Conservation (phyloP, 2,888 invertebrate species). For the Creontiades dilutus region DNA sequence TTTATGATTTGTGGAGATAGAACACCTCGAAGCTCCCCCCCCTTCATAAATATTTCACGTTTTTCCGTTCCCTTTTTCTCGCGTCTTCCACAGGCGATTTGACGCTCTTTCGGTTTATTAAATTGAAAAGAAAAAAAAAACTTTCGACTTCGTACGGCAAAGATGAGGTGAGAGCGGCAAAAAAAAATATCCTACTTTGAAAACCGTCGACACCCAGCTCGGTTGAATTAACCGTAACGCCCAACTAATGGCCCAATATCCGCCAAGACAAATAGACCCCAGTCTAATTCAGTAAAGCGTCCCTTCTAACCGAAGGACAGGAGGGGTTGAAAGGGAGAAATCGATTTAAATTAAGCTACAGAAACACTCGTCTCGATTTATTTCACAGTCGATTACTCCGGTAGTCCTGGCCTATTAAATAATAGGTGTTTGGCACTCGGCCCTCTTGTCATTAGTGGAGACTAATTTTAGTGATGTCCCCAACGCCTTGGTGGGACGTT, state of each 20-base stretch:
- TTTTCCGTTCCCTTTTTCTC: not conserved
- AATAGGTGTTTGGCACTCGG: constrained; percentile 64
- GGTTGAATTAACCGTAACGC: constrained; percentile 46
- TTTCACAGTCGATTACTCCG: constrained; percentile 65
- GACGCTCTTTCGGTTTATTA: not conserved
- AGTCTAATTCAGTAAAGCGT: constrained; percentile 65
- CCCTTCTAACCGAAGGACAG: constrained; percentile 1
- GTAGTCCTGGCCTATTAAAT: constrained; percentile 62
- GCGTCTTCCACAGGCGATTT: constrained; percentile 50
- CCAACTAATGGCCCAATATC: constrained; percentile 71
- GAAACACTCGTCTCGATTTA: constrained; percentile 69
- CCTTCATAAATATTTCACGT: constrained; percentile 13
- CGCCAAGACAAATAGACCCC: constrained; percentile 70
- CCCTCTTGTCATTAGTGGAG: constrained; percentile 61
- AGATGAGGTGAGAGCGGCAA: not conserved
- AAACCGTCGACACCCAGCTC: constrained; percentile 40
- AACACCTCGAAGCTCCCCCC: not conserved
- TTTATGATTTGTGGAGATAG: constrained; percentile 37
- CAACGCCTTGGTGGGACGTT: not conserved
- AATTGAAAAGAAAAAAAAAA: not conserved
- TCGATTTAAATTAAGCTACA: constrained; percentile 66
- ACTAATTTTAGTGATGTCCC: constrained; percentile 61
- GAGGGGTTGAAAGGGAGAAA: constrained; percentile 47
- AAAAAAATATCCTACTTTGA: constrained; percentile 18
- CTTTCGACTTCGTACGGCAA: not conserved